Evolutionary conservation across 2,113 vertebrate species (phyloP).

Genomic region (Melanerpes aurifrons): DNA sequence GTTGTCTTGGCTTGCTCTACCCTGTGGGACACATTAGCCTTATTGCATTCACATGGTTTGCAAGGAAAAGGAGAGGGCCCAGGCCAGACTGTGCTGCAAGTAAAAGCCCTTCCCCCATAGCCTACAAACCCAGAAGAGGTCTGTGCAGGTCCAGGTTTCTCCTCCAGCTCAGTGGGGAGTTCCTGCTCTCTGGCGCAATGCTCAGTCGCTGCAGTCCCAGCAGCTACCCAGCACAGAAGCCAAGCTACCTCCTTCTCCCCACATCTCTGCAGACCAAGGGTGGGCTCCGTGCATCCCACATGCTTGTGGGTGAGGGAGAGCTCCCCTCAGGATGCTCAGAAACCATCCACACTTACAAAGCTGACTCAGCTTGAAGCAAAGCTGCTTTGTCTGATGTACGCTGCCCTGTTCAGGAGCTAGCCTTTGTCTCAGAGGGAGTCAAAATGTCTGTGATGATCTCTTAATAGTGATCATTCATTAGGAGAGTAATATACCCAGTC

Average conservation of each 20-base stretch:
- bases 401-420: not conserved
- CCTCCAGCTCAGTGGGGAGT: not conserved
- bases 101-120: not conserved
- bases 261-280: fast-evolving
- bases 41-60: not conserved
- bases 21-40: not conserved
- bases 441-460: not conserved
- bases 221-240: not conserved
- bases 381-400: not conserved
- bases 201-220: not conserved
- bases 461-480: not conserved
- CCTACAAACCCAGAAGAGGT: not conserved
- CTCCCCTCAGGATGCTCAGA: not conserved
- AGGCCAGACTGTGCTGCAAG: not conserved
- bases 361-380: not conserved
- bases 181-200: fast-evolving
- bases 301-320: not conserved
- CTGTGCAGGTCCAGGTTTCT: not conserved
- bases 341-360: fast-evolving
- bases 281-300: not conserved
- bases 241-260: not conserved
- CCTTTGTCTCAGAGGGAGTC: not conserved
- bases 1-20: not conserved
- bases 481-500: not conserved
- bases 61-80: not conserved